Percentiles rank a stretch among this genome's conserved stretches.
phyloP scores from a whole-genome alignment of 2,113 vertebrate species.

The Microcebus murinus region DNA sequence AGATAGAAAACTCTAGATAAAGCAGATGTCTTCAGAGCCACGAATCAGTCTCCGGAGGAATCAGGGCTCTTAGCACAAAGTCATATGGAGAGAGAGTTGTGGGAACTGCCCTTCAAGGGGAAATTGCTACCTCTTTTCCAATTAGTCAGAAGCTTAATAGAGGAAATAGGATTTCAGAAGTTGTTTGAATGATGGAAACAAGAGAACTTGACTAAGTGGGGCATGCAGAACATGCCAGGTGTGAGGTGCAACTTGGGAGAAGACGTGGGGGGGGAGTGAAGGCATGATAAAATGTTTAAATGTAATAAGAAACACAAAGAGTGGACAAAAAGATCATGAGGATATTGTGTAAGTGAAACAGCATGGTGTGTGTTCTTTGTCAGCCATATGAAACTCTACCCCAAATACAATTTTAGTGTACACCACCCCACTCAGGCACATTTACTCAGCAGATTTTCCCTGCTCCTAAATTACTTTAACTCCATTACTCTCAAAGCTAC shows the following conservation, averaged over 20 bases:
- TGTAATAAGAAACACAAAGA: neutral
- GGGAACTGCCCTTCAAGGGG: neutral
- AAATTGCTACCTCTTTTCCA: constrained; percentile 64
- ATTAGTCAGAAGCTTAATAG: constrained; percentile 52
- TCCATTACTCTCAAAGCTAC: neutral
- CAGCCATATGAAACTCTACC: neutral
- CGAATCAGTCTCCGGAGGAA: neutral
- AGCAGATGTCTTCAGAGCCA: neutral
- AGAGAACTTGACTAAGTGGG: neutral
- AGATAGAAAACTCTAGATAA: neutral
- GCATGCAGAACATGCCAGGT: neutral
- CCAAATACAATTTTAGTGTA: neutral
- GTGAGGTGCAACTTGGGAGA: neutral
- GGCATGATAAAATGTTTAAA: neutral
- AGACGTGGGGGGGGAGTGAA: neutral
- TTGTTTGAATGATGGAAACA: constrained; percentile 42
- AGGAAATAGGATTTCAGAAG: constrained; percentile 68
- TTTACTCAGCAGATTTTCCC: neutral
- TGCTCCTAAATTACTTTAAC: neutral
- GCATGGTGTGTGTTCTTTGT: neutral
- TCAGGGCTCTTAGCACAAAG: neutral
- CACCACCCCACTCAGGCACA: neutral
- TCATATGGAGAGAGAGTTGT: neutral
- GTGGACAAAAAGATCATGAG: neutral
- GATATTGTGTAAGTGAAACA: neutral